phyloP scores from a whole-genome alignment of 2,113 vertebrate species.

The Prunella fulvescens region DNA sequence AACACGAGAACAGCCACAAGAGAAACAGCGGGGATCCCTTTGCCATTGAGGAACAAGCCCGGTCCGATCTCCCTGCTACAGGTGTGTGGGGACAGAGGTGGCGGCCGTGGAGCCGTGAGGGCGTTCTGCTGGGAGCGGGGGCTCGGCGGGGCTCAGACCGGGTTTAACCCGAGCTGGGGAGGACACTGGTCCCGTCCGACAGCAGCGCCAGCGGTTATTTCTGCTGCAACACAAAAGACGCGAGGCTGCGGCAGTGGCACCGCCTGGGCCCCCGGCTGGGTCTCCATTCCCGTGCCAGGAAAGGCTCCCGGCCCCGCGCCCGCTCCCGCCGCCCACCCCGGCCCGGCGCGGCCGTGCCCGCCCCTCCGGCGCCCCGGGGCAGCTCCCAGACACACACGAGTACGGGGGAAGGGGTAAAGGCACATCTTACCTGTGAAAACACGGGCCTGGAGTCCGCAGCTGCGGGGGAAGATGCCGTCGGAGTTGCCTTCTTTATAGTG shows the following conservation, averaged over 20 bases:
- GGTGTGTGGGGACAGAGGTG: rapidly evolving
- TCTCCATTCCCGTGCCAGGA: background rate
- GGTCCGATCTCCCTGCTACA: rapidly evolving
- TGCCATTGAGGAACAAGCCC: rapidly evolving
- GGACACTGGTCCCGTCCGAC: rapidly evolving
- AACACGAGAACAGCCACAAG: background rate
- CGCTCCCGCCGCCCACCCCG: background rate
- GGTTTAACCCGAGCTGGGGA: background rate
- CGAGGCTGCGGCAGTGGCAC: background rate
- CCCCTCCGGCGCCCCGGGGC: background rate
- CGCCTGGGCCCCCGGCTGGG: background rate
- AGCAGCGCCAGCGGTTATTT: background rate
- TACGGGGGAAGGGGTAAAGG: background rate
- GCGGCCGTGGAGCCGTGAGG: rapidly evolving
- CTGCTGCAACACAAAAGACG: background rate
- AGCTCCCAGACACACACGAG: background rate
- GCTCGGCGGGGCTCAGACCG: rapidly evolving
- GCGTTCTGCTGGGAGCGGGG: rapidly evolving
- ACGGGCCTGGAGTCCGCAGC: background rate
- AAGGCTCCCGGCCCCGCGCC: background rate
- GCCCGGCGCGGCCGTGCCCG: background rate
- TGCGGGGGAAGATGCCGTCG: conserved; percentile 25
- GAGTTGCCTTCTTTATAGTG: conserved; percentile 74
- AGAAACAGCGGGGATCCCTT: background rate
- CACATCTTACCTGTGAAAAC: background rate